Evolutionary conservation across 2,113 vertebrate genomes (phyloP).

Genomic region (Columbina picui): DNA sequence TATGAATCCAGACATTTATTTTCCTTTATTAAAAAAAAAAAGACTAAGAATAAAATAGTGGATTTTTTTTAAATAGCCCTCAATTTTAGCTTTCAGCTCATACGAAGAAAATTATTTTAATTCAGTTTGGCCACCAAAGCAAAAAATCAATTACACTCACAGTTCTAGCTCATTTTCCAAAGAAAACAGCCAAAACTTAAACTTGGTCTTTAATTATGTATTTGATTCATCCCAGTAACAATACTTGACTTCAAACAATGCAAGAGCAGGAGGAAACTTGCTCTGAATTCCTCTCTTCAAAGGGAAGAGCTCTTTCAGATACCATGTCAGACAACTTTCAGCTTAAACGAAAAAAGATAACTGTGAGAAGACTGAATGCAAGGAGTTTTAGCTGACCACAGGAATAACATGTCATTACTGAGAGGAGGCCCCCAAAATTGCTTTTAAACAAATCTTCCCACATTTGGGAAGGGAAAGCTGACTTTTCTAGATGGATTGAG

Average conservation of each 20-base stretch:
- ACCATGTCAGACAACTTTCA: not conserved
- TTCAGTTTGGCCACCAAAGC: conserved; percentile 25
- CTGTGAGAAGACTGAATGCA: not conserved
- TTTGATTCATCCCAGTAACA: conserved; percentile 56
- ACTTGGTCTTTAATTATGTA: conserved; percentile 51
- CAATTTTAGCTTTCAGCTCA: not conserved
- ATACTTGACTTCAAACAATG: conserved; percentile 58
- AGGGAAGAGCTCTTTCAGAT: conserved; percentile 24
- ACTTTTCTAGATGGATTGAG: not conserved
- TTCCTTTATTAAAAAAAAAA: not conserved
- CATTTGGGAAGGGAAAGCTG: not conserved
- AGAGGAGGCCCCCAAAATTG: not conserved
- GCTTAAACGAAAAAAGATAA: not conserved
- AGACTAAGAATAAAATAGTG: not conserved
- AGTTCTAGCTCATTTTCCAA: conserved; percentile 29
- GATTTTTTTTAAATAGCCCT: not conserved
- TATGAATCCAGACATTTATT: not conserved
- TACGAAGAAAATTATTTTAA: not conserved
- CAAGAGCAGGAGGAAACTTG: conserved; percentile 66
- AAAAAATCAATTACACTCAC: conserved; percentile 32
- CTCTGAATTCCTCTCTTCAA: conserved; percentile 62
- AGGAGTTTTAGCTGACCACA: not conserved
- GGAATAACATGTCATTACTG: not conserved
- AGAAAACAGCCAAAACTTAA: conserved; percentile 36
- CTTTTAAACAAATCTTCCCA: not conserved